phyloP scores from a whole-genome alignment of 2,888 invertebrate species.

The Sesia bembeciformis region DNA sequence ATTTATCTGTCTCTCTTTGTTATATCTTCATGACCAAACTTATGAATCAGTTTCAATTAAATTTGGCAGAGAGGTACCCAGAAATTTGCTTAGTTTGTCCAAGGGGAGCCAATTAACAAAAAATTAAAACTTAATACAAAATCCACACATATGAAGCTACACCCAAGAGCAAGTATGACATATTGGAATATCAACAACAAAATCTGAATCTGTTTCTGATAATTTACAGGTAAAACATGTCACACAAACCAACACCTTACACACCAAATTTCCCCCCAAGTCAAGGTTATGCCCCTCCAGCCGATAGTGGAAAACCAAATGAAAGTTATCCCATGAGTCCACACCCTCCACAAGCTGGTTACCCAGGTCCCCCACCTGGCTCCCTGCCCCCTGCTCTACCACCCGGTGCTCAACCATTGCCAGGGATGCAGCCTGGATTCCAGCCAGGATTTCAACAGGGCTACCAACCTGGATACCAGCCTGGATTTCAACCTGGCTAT shows the following conservation, averaged over 20 bases:
- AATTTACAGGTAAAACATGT: slow-evolving; percentile 31
- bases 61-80: no score
- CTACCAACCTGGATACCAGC: slow-evolving; percentile 40
- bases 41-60: no score
- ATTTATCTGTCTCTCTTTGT: no score
- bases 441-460: slow-evolving; percentile 53
- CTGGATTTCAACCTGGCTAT: slow-evolving; percentile 37
- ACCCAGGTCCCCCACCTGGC: slow-evolving; percentile 32
- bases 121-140: no score
- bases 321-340: slow-evolving; percentile 43
- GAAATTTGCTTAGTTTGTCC: no score
- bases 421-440: slow-evolving; percentile 54
- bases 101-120: no score
- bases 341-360: slow-evolving; percentile 29
- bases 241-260: slow-evolving; percentile 55
- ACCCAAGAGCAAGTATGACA: no score
- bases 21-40: no score
- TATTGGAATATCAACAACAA: no score
- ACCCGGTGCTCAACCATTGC: slow-evolving; percentile 47
- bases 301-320: slow-evolving; percentile 32
- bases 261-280: slow-evolving; percentile 59
- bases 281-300: slow-evolving; percentile 55
- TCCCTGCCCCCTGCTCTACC: slow-evolving; percentile 30
- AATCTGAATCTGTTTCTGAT: no score
- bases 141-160: no score